Base-by-base conservation (phyloP, 64 coral and sea anemone species). In the Pocillopora damicornis region DNA sequence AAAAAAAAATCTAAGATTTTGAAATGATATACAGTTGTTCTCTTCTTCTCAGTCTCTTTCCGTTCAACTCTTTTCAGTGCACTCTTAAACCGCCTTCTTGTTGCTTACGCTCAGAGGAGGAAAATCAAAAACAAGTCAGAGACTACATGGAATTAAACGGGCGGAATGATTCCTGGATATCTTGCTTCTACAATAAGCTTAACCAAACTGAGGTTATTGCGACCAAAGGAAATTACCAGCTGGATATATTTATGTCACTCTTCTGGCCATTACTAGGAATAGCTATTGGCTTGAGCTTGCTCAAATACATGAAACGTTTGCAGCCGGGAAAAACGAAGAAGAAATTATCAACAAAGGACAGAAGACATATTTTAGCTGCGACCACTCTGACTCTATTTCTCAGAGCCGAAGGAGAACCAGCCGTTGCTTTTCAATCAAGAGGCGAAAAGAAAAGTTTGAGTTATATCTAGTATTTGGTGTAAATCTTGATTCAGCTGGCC, bases 311-410 rank as follows among this genome's bases (percentile, higher is more conserved):
- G 8, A 77, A 77, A 77, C 36, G 57, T 11, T 36, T 56, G 16
- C 15, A 45, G 15, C 75, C 75, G 8, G 37, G 17, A 77, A 56
- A 37, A 57, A 16, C 6, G 5, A 77, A 45, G 37, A 22, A 18
- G 37, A 22, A 18, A 17, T 20, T 36, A 45, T 17, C 37, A 77
- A 57, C 16, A 57, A 17, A 18, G 17, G 75, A 77, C 5, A 77
- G 37, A 45, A 45, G 38, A 22, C 36, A 20, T 20, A 77, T 77
- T 1, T 37, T 77, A 1, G 42, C 57, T 18, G 22, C 56, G 20
- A 77, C 37, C 38, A 77, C 75, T 3, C 36, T 77, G 75, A 58
- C 75, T 77, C 37, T 37, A 56, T 77, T 77, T 77, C 42, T 77
- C 10, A 57, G 37, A 15, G 10, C 75, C 35, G 75, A 77, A 10